Evolutionary conservation across 2,888 invertebrate species (phyloP), one percentile per base, ranked within the genome.

Genomic region (Dermolepida albohirtum): DNA sequence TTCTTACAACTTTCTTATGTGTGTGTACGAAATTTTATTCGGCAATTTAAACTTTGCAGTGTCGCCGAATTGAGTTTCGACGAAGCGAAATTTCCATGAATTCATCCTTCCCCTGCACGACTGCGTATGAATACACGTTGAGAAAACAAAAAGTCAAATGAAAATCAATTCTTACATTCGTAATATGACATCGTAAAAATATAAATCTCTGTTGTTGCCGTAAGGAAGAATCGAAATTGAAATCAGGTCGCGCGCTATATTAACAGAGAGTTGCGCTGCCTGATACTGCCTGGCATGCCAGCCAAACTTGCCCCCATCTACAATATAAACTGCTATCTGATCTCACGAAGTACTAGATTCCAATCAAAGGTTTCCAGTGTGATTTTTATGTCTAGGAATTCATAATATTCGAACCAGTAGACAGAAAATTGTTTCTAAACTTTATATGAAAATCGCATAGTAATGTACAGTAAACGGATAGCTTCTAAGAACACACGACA

Each of bases 71-170:
- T 10, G 34, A 34, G 34, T 34, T 34, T 34, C 6, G 34, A 5
- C 51, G 51, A 14, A 12, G 51, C 17, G 1, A 17, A 49, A 49
- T 49, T 17, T 22, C 14, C 27, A n/a, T 12, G n/a, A 14, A 29
- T 29, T 27, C 14, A 14, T 39, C 12, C 14, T n/a, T 14, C 34
- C 8, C 14, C 29, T 52, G 27, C 51, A 29, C 51, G 51, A 29
- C 51, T 14, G 51, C 34, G 51, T 52, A 52, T 34, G 51, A 52
- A 52, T 52, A 29, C 8, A 29, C 34, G 14, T 52, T 34, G 10
- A 12, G 51, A 29, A 34, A 34, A 52, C 51, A 52, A 52, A 52
- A 52, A 52, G 51, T 34, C 51, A 52, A 52, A 52, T 52, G 51
- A 52, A 34, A 52, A 52, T 52, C 51, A 52, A 52, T 52, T 52